Percentiles rank a stretch among this genome's conserved stretches.
Evolutionary conservation across 2,113 vertebrate species (phyloP).

Genomic region (Ahaetulla prasina): DNA sequence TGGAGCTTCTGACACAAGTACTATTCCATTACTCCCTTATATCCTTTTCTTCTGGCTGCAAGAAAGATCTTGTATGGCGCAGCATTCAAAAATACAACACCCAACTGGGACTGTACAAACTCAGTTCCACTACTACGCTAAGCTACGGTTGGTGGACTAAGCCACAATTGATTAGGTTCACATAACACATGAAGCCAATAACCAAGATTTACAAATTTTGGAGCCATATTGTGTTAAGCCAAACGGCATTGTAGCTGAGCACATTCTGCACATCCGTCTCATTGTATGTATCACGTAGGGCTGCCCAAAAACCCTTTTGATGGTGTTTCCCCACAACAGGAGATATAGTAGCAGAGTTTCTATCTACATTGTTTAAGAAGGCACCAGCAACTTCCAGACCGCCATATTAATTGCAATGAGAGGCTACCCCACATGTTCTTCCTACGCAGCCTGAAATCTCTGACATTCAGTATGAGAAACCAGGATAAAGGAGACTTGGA

Average conservation of each 20-base stretch:
- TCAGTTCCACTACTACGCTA: not conserved
- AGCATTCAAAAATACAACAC: not conserved
- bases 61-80: not conserved
- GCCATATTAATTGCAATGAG: not conserved
- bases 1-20: not conserved
- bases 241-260: not conserved
- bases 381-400: not conserved
- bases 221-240: not conserved
- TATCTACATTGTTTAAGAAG: not conserved
- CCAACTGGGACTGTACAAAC: not conserved
- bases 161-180: not conserved
- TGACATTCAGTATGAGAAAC: not conserved
- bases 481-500: not conserved
- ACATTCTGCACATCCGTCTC: not conserved
- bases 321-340: not conserved
- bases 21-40: not conserved
- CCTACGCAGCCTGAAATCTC: not conserved
- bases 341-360: not conserved
- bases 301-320: not conserved
- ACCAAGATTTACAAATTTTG: not conserved
- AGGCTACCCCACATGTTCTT: not conserved
- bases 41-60: not conserved
- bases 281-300: not conserved
- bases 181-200: not conserved
- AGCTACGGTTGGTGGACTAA: not conserved